These are phyloP conservation scores for Hipparchia semele DNA, from an alignment of 2,888 invertebrate genomes.

Conservation along the genomic window DNA sequence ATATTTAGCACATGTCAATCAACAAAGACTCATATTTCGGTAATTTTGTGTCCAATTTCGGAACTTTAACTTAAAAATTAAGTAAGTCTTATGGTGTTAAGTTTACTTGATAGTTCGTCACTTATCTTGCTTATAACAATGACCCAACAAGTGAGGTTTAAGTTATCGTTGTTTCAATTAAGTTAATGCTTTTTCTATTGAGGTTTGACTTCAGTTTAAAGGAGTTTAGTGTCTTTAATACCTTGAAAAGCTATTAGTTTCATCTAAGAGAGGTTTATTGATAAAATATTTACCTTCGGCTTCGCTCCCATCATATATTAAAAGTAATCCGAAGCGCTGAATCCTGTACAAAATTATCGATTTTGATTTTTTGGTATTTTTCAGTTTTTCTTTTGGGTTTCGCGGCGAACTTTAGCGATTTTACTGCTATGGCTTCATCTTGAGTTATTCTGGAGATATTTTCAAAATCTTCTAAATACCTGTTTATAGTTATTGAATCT, in stretches of 20 bases:
- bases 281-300: not conserved
- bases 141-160: not conserved
- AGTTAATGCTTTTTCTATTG: not conserved
- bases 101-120: not conserved
- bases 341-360: too few species aligned
- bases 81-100: not conserved
- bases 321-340: too few species aligned
- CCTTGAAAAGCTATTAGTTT: not conserved
- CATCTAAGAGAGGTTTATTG: not conserved
- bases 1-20: constrained; percentile 51
- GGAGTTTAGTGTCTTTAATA: not conserved
- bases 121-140: not conserved
- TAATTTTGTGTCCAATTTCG: not conserved
- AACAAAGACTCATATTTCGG: constrained; percentile 21
- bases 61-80: not conserved
- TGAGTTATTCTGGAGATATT: too few species aligned
- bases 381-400: too few species aligned
- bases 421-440: too few species aligned
- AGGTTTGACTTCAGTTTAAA: not conserved
- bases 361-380: too few species aligned
- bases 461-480: too few species aligned
- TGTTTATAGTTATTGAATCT: not conserved
- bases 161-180: not conserved
- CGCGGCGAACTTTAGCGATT: too few species aligned
- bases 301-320: too few species aligned